A percentile compares a stretch with the other conserved stretches of the same genome.
Evolutionary conservation across 2,113 vertebrate genomes (phyloP).

Genomic region (Cavia porcellus): DNA sequence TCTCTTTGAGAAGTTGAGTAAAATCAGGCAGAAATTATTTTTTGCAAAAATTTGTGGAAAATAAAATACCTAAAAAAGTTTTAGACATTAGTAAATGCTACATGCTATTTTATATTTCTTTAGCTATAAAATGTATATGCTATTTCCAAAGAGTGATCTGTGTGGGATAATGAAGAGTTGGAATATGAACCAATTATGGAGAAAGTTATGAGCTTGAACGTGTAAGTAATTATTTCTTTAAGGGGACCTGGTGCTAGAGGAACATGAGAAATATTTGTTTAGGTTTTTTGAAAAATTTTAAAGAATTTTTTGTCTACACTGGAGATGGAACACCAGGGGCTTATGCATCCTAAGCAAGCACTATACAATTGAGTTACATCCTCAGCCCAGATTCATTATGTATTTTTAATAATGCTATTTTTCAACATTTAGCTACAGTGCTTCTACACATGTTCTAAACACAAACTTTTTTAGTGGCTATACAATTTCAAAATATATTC

Average conservation of each 20-base stretch:
- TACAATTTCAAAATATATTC: not conserved
- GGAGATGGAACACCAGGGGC: not conserved
- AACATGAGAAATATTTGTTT: not conserved
- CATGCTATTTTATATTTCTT: not conserved
- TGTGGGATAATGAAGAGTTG: not conserved
- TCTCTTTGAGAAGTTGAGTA: not conserved
- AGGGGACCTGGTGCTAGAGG: not conserved
- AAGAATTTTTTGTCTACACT: not conserved
- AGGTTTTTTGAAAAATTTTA: not conserved
- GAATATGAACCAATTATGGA: not conserved
- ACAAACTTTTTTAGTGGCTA: not conserved
- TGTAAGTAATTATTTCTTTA: slow-evolving; percentile 12
- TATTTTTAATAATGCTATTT: not conserved
- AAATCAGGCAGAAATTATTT: not conserved
- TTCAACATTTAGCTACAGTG: not conserved
- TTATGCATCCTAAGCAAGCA: not conserved
- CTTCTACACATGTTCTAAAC: not conserved
- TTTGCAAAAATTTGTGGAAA: not conserved
- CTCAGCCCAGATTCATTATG: not conserved
- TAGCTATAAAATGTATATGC: not conserved
- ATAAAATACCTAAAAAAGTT: not conserved
- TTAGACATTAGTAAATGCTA: not conserved
- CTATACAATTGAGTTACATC: not conserved
- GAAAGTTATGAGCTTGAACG: not conserved
- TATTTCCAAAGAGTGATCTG: not conserved